Conservation (phyloP, 2,888 invertebrate genomes). For the Nymphalis c-album region DNA sequence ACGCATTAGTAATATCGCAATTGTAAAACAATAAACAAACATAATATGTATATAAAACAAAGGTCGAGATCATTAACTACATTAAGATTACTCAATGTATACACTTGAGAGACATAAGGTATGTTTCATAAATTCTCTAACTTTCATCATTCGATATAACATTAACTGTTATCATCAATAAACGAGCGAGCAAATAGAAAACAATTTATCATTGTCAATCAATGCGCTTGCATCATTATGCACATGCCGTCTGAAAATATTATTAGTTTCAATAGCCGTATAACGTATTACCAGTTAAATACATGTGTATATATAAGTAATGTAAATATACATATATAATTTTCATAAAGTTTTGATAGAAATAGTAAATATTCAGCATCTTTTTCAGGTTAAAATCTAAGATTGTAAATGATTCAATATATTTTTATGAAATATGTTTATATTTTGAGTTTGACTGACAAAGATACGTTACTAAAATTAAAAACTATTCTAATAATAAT, state of each 20-base stretch:
- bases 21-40: conserved; percentile 3
- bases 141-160: conserved; percentile 22
- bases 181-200: conserved; percentile 19
- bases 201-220: conserved; percentile 33
- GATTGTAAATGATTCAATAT: not conserved
- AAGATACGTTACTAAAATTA: too few relatives aligned
- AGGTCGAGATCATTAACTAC: not conserved
- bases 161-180: conserved; percentile 17
- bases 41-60: not conserved
- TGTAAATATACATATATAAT: too few relatives aligned
- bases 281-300: too few relatives aligned
- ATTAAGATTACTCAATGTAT: not conserved
- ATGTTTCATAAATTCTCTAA: conserved; percentile 11
- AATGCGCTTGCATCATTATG: conserved; percentile 22
- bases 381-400: not conserved
- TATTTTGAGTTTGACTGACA: not conserved
- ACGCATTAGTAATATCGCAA: conserved; percentile 12
- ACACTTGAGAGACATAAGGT: not conserved
- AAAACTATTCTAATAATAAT: not conserved
- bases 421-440: not conserved
- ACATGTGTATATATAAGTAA: not conserved
- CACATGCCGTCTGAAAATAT: conserved; percentile 5
- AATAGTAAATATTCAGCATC: too few relatives aligned
- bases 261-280: not conserved
- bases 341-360: too few relatives aligned